Evolutionary conservation across 1,140 invertebrate species (phyloP).

Genomic region (Procambarus virginalis): DNA sequence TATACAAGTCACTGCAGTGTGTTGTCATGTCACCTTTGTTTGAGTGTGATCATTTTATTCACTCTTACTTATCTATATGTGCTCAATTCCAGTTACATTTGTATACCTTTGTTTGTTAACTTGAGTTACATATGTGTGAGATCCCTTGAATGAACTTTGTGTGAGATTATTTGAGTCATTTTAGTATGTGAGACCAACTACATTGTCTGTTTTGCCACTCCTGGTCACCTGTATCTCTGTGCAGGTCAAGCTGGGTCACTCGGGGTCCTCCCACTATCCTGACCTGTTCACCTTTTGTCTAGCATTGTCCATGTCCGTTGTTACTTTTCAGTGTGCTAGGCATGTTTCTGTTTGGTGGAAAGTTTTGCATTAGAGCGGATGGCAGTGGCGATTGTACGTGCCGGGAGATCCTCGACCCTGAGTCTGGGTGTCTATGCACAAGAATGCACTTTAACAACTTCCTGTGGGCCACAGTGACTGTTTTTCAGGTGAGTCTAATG

Average conservation of each 20-base stretch:
- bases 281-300: conserved; percentile 32
- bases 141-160: background rate
- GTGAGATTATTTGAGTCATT: background rate
- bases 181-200: background rate
- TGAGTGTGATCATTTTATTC: background rate
- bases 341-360: conserved; percentile 99
- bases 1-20: background rate
- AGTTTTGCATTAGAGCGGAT: conserved; percentile 96
- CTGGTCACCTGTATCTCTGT: conserved; percentile 35
- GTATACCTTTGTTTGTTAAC: background rate
- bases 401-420: conserved; percentile 88
- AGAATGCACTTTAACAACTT: conserved; percentile 98
- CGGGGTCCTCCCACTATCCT: conserved; percentile 9
- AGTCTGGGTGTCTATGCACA: conserved; percentile 93
- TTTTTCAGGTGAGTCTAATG: conserved; percentile 91
- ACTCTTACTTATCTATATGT: background rate
- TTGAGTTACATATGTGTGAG: no score
- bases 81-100: background rate
- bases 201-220: background rate
- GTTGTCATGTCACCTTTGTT: conserved; percentile 1
- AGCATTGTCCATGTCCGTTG: conserved; percentile 61
- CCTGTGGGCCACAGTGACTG: conserved; percentile 95
- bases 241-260: conserved; percentile 23
- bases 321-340: conserved; percentile 90
- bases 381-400: conserved; percentile 92